phyloP scores from a whole-genome alignment of 2,888 invertebrate genomes.

The Apotomis betuletana region DNA sequence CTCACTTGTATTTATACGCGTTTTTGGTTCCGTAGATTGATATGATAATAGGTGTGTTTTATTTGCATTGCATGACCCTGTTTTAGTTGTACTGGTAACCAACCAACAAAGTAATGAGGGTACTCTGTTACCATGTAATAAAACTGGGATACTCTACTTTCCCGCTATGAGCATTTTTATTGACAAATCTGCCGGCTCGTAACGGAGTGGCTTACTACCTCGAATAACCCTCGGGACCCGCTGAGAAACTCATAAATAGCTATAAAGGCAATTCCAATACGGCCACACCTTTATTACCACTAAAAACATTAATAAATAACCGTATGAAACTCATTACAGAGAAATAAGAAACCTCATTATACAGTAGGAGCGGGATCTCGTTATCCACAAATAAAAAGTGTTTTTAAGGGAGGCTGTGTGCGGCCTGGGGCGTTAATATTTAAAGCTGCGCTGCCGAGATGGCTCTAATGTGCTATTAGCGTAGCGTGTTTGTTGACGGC shows the following conservation, averaged over 20 bases:
- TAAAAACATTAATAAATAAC: constrained; percentile 58
- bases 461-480: constrained; percentile 76
- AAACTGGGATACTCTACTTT: not conserved
- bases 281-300: constrained; percentile 47
- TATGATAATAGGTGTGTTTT: too few relatives aligned
- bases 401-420: constrained; percentile 61
- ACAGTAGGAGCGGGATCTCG: constrained; percentile 65
- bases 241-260: constrained; percentile 29
- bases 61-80: not conserved
- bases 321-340: constrained; percentile 67
- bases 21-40: too few relatives aligned
- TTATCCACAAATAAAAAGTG: constrained; percentile 74
- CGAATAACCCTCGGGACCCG: not conserved
- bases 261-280: constrained; percentile 42
- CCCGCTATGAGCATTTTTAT: constrained; percentile 24
- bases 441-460: constrained; percentile 67
- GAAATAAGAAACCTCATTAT: constrained; percentile 72
- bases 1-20: too few relatives aligned
- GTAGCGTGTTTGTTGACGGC: constrained; percentile 48
- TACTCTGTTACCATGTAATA: constrained; percentile 8
- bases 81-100: not conserved
- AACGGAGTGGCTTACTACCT: constrained; percentile 32
- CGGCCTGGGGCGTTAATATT: constrained; percentile 70
- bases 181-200: constrained; percentile 25
- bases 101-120: not conserved